Evolutionary conservation across 2,888 invertebrate species (phyloP).

Genomic region (Eupithecia insigniata): DNA sequence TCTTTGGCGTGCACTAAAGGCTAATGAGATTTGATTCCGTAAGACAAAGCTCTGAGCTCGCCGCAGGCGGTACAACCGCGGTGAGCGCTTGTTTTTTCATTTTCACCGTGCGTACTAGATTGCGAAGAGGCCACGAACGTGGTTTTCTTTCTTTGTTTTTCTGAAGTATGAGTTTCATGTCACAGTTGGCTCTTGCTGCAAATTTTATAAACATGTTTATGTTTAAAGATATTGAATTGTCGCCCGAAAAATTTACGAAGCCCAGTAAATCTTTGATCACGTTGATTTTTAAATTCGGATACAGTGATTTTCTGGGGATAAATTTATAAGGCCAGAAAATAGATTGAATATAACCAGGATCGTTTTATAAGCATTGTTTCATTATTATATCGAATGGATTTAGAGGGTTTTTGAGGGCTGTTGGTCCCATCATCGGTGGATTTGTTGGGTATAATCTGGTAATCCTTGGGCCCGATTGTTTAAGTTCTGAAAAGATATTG

Average conservation of each 20-base stretch:
- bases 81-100: constrained; percentile 55
- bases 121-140: constrained; percentile 53
- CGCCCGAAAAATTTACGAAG: not conserved
- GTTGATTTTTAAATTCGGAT: not conserved
- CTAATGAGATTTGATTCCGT: constrained; percentile 65
- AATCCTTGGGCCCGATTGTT: constrained; percentile 3
- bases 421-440: constrained; percentile 10
- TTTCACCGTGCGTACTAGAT: constrained; percentile 54
- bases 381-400: constrained; percentile 1
- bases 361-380: not conserved
- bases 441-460: constrained; percentile 7
- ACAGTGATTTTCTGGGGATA: not conserved
- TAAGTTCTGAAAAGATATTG: not conserved
- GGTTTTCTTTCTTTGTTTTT: constrained; percentile 55
- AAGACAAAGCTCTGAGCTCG: constrained; percentile 55
- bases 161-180: constrained; percentile 6
- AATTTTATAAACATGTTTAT: not conserved
- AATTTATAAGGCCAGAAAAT: not conserved
- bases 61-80: constrained; percentile 44
- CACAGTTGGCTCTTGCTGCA: not conserved
- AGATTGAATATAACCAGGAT: not conserved
- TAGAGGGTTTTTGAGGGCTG: constrained; percentile 2
- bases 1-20: constrained; percentile 30
- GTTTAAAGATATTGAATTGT: not conserved
- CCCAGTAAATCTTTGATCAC: not conserved